Conservation (phyloP, 1,140 invertebrate genomes). For the Drosophila pseudoobscura region DNA sequence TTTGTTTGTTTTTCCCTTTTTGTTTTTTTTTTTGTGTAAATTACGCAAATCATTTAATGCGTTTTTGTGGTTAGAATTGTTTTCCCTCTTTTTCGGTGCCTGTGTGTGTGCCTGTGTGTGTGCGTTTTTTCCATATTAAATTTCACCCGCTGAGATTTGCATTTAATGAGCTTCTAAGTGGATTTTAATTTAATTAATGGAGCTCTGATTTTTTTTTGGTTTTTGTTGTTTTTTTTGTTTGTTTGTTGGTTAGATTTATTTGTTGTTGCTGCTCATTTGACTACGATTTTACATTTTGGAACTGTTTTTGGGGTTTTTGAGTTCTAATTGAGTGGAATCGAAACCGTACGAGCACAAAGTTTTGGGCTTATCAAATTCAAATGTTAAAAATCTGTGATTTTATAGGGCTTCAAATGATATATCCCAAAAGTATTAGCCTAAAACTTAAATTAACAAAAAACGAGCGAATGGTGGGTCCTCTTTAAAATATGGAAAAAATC, state of each 20-base stretch:
- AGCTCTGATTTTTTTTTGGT: constrained; percentile 20
- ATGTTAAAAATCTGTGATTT: not conserved
- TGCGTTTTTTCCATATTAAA: constrained; percentile 24
- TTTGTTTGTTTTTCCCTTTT: constrained; percentile 9
- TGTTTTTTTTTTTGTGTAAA: constrained; percentile 59
- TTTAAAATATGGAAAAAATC: too few species aligned
- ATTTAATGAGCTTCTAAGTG: constrained; percentile 80
- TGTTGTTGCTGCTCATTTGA: constrained; percentile 40
- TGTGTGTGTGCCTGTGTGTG: constrained; percentile 19
- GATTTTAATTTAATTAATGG: constrained; percentile 80
- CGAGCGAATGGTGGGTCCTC: too few species aligned
- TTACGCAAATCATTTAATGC: constrained; percentile 78
- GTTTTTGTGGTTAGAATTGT: constrained; percentile 77
- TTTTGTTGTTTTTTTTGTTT: not conserved
- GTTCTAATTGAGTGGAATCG: too few species aligned
- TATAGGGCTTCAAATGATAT: too few species aligned
- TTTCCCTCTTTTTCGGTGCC: constrained; percentile 40
- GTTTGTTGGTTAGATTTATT: constrained; percentile 33
- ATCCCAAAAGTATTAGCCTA: too few species aligned
- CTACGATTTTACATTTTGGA: not conserved
- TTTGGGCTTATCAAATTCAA: not conserved
- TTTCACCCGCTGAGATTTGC: constrained; percentile 61
- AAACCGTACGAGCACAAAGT: too few species aligned
- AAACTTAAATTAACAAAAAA: too few species aligned
- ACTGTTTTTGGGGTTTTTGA: too few species aligned